Evolutionary conservation across 1,140 invertebrate genomes (phyloP).

Genomic region (Ooceraea biroi): DNA sequence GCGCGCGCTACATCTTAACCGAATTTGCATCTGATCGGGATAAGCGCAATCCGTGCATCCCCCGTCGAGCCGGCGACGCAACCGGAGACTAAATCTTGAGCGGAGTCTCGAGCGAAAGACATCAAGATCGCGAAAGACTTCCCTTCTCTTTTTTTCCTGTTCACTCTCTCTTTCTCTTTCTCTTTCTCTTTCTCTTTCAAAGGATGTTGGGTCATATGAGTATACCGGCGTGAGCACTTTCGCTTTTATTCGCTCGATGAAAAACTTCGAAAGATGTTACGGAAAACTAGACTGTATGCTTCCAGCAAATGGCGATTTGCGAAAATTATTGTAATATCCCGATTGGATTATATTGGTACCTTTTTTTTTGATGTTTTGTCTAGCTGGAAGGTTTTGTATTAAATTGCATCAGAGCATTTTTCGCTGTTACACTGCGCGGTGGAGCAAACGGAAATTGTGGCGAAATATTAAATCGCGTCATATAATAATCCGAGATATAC

Average conservation of each 20-base stretch:
- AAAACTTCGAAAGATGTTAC: background rate
- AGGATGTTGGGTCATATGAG: background rate
- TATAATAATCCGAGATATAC: background rate
- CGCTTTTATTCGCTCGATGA: constrained; percentile 12
- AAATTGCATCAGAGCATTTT: background rate
- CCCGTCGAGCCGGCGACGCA: background rate
- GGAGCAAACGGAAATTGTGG: background rate
- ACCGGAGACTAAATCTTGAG: background rate
- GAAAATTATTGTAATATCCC: too few relatives aligned
- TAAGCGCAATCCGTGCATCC: constrained; percentile 10
- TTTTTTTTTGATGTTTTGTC: background rate
- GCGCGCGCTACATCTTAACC: constrained; percentile 50
- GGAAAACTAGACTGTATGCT: too few relatives aligned
- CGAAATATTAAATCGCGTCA: background rate
- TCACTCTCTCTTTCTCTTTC: constrained; percentile 26
- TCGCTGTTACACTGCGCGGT: background rate
- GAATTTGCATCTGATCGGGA: constrained; percentile 58
- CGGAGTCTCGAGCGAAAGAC: constrained; percentile 8
- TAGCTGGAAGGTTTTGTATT: background rate
- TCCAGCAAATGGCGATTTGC: too few relatives aligned
- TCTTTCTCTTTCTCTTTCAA: background rate
- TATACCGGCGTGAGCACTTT: background rate
- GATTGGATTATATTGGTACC: too few relatives aligned
- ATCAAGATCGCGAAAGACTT: background rate
- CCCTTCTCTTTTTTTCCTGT: constrained; percentile 9